A percentile compares a stretch with the other conserved stretches of the same genome.
These are phyloP conservation scores for Zaprionus obscuricornis DNA, from an alignment of 2,888 invertebrate species.

Conservation along the genomic window DNA sequence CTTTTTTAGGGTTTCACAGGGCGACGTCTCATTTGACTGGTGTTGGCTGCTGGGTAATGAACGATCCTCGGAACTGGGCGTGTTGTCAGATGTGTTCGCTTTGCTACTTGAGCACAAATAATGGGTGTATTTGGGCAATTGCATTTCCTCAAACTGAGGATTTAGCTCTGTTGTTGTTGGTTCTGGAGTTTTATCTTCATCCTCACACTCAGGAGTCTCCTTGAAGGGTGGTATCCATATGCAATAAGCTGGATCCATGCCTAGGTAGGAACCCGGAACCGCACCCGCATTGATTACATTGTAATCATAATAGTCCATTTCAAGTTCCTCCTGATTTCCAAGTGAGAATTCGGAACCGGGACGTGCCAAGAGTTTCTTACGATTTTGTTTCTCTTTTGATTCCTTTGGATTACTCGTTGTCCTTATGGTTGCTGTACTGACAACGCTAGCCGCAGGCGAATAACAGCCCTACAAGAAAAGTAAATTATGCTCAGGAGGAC, in stretches of 20 bases:
- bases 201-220: constrained; percentile 89
- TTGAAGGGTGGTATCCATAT: constrained; percentile 94
- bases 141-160: constrained; percentile 83
- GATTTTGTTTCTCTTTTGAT: constrained; percentile 90
- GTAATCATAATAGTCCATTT: constrained; percentile 94
- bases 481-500: background rate
- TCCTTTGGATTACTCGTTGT: constrained; percentile 88
- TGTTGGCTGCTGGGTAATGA: constrained; percentile 75
- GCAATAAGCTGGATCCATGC: constrained; percentile 94
- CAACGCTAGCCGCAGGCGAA: constrained; percentile 88
- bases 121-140: constrained; percentile 82
- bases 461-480: constrained; percentile 86
- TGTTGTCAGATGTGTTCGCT: constrained; percentile 78
- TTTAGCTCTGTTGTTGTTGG: constrained; percentile 81
- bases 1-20: constrained; percentile 58
- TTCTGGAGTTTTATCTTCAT: constrained; percentile 85
- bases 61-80: constrained; percentile 85
- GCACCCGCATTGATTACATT: constrained; percentile 93
- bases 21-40: constrained; percentile 81
- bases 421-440: constrained; percentile 87
- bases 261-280: constrained; percentile 93
- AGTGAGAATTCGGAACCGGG: constrained; percentile 91
- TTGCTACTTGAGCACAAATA: constrained; percentile 85
- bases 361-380: constrained; percentile 87
- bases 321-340: constrained; percentile 89